Evolutionary conservation across 2,888 invertebrate genomes (phyloP), one percentile per base, ranked within the genome.

Genomic region (Meteorus cinctellus): DNA sequence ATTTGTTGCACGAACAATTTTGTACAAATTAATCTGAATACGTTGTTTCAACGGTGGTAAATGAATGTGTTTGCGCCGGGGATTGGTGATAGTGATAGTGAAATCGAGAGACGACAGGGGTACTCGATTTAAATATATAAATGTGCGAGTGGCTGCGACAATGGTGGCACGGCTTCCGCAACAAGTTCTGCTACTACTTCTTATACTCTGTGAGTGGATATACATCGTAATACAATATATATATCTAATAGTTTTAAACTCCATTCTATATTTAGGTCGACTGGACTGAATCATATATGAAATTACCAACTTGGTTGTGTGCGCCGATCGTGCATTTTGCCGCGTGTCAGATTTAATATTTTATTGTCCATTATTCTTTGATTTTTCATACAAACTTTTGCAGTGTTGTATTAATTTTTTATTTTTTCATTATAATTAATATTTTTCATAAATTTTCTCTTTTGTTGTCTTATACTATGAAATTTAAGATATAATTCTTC

Each of bases 81-180:
- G 79, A 78, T 69, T 81, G 79, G 86, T 85, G 83, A 84, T 83
- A 82, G 85, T 81, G 83, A 83, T 81, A 83, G 84, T 82, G 79
- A 83, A 84, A 83, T 81, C 82, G 81, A 81, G 82, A 79, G 82
- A 82, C 83, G 80, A 75, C 81, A 81, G 78, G 77, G 82, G 82
- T 82, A 79, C 80, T 82, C 83, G 83, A 85, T 86, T 85, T 82
- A 83, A 84, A 83, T 86, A 84, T 85, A 86, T 88, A 87, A 86
- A 88, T 88, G 87, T 84, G 80, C 86, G 83, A 86, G 84, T 82
- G 84, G 85, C 83, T 82, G 84, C 84, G 83, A 88, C 85, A 85
- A 88, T 87, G 88, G 87, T 89, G 88, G 86, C 85, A 83, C 83
- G 85, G 85, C 83, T 87, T 84, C 86, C 87, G 87, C 87, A 88